Base-by-base conservation (phyloP, 2,113 vertebrate genomes). In the Oncorhynchus nerka region DNA sequence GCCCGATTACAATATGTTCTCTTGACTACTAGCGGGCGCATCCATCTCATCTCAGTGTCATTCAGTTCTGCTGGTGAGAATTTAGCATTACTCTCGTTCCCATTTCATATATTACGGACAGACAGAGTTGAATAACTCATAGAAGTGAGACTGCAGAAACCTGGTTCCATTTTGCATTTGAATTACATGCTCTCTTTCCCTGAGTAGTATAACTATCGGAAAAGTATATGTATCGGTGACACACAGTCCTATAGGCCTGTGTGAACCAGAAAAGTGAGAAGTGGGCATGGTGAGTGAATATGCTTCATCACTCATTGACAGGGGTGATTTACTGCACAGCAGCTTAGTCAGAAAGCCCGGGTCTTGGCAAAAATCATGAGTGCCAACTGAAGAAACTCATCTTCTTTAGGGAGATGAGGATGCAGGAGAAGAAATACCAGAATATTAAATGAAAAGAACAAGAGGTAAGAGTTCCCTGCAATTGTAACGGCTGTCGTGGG, bases 361-460 rank as follows among this genome's bases (percentile, higher is more conserved):
- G 19, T 61, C 59, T n/a, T 20, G n/a, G 59, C 20, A 9, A 22
- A 8, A 61, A 61, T 22, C 20, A 61, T 0, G 16, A 61, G 16
- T n/a, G 20, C 5, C 59, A 20, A 61, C 5, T 8, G 19, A 61
- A n/a, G 59, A 61, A 61, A 61, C 19, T 20, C 59, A 7, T 7
- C 59, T 3, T 85, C 76, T 81, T 30, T 34, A 3, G 73, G 32
- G 83, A 68, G 1, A 39, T 73, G 73, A 79, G 49, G 4, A 74
- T 30, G 13, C 7, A 45, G 55, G 15, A 28, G 71, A 28, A 16
- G 16, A 32, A 72, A 59, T 72, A 73, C 1, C 3, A 48, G 72
- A 75, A 72, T 82, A 76, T 68, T 11, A 79, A 76, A 76, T 68
- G 4, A 78, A 76, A 49, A 13, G 4, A 19, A 15, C 1, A 55